Percentiles rank a stretch among this genome's conserved stretches.
Conservation (phyloP, 2,113 vertebrate species). For the Rhombomys opimus region DNA sequence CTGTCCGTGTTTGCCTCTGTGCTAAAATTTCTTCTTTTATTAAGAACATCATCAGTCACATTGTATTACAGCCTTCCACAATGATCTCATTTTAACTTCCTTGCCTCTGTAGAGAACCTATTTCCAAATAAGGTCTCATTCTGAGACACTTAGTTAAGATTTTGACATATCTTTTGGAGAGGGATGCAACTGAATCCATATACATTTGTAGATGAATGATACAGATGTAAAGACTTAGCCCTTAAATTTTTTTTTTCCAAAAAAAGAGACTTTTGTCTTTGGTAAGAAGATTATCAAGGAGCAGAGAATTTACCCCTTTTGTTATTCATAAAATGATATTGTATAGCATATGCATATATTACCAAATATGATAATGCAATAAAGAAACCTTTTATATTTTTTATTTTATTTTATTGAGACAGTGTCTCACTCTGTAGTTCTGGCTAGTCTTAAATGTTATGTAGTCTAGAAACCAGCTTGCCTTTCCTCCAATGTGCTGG, state of each 20-base stretch:
- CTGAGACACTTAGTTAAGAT: not conserved
- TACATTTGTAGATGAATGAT: slow-evolving; percentile 4
- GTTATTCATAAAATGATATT: slow-evolving; percentile 16
- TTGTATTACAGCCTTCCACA: not conserved
- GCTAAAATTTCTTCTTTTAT: not conserved
- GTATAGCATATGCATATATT: slow-evolving; percentile 8
- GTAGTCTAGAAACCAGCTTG: not conserved
- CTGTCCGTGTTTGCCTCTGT: not conserved
- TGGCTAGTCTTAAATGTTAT: not conserved
- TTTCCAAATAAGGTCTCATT: slow-evolving; percentile 41
- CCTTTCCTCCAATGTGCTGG: not conserved
- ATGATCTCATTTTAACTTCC: slow-evolving; percentile 52
- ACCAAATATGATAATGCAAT: slow-evolving; percentile 2
- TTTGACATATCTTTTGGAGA: not conserved
- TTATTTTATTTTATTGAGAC: not conserved
- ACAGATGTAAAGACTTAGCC: not conserved
- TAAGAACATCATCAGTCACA: slow-evolving; percentile 14
- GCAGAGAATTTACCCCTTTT: not conserved
- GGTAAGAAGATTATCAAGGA: not conserved
- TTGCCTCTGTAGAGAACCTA: slow-evolving; percentile 25
- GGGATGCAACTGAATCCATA: not conserved
- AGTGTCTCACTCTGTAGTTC: not conserved
- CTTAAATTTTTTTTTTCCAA: slow-evolving; percentile 7
- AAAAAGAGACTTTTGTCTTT: slow-evolving; percentile 35
- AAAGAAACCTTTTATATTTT: not conserved